Evolutionary conservation across 2,888 invertebrate genomes (phyloP), one percentile per base, ranked within the genome.

Genomic region (Gasteruption jaculator): DNA sequence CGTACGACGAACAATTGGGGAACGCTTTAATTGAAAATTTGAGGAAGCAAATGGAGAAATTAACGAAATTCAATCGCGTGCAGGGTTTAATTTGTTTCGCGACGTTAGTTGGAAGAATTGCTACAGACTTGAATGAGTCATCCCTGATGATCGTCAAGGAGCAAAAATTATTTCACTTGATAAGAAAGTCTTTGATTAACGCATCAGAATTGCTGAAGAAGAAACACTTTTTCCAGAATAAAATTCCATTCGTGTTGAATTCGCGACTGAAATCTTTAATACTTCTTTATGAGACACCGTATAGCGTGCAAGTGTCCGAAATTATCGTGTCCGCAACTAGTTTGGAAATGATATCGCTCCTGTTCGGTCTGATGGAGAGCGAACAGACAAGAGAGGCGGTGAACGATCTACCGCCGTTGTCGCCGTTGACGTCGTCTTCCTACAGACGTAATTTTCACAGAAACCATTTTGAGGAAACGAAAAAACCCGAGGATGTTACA

Each of bases 111-210:
- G 57, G 57, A 4, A 61, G 56, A 54, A 30, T 61, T 5, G 18
- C 56, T 3, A 57, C 68, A 3, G 56, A 58, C 41, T 48, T 67
- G 12, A 53, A 43, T 20, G 46, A 51, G 42, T 46, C 61, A 7
- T 57, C 56, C 14, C 46, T 62, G 20, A 50, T 56, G 19, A 14
- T 36, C 1, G 45, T 47, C n/a, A 34, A 32, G 4, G 48, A 53
- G 22, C 39, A 43, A 50, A 38, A 37, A 42, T 45, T 38, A 39
- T 49, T 31, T 29, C 38, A 27, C 33, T 43, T 36, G 15, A 25
- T 14, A 43, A 45, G 38, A 27, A 39, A n/a, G n/a, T n/a, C n/a
- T n/a, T n/a, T n/a, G n/a, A n/a, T n/a, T n/a, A n/a, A n/a, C n/a
- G n/a, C n/a, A n/a, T n/a, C n/a, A n/a, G n/a, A n/a, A n/a, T n/a